These are phyloP conservation scores for Phytoseiulus persimilis DNA, from an alignment of 2,888 invertebrate genomes.

Conservation along the genomic window DNA sequence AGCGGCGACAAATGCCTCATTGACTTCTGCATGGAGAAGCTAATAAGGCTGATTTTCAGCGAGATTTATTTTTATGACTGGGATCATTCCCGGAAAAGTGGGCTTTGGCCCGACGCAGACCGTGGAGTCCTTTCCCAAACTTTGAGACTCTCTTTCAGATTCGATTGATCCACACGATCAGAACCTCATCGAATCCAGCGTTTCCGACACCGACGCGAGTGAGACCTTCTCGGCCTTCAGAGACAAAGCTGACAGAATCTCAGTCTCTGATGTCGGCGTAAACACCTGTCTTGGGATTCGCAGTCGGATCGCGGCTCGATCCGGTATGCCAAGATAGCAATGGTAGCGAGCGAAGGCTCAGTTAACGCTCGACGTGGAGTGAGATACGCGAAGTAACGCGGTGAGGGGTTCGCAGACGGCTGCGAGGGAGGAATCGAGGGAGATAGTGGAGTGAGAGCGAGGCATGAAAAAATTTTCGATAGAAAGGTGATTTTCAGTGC, in stretches of 20 bases:
- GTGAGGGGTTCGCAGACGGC: not conserved
- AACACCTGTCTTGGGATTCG: too few species aligned
- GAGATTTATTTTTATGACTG: not conserved
- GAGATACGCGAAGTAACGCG: not conserved
- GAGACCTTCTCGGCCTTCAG: too few species aligned
- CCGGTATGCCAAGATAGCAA: not conserved
- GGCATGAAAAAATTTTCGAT: not conserved
- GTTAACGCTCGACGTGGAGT: not conserved
- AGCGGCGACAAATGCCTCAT: not conserved
- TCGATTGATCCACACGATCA: too few species aligned
- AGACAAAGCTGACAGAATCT: too few species aligned
- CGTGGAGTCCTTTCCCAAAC: not conserved
- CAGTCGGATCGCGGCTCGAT: too few species aligned
- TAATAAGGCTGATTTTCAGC: not conserved
- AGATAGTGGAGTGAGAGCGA: not conserved
- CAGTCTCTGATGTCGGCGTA: too few species aligned
- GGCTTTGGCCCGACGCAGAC: not conserved
- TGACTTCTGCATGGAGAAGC: not conserved
- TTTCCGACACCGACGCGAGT: too few species aligned
- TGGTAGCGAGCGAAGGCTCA: not conserved
- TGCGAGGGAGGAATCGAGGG: not conserved
- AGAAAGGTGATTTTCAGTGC: constrained; percentile 12
- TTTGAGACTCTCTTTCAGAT: not conserved
- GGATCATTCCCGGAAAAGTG: not conserved
- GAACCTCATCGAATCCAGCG: too few species aligned